Conservation (phyloP, 2,888 invertebrate genomes). For the Drosophila histrio region DNA sequence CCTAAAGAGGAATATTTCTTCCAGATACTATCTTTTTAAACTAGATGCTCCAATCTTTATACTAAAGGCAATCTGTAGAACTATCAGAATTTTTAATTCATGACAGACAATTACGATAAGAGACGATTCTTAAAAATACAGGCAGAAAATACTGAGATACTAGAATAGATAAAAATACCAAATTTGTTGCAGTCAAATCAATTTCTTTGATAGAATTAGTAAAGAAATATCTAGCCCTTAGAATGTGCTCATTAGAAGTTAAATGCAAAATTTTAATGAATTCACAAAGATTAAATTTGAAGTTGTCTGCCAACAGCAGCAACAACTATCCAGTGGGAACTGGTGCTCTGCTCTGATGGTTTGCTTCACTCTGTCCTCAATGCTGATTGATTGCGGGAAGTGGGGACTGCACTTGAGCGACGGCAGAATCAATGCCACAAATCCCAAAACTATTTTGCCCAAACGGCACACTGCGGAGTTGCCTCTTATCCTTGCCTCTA, state of each 20-base stretch:
- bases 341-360: not conserved
- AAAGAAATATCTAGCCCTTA: not conserved
- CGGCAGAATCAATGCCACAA: constrained; percentile 77
- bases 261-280: not conserved
- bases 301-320: not conserved
- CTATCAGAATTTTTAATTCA: too few species aligned
- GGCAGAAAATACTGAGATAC: too few species aligned
- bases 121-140: too few species aligned
- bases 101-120: too few species aligned
- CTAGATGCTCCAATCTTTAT: too few species aligned
- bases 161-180: too few species aligned
- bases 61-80: too few species aligned
- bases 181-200: too few species aligned
- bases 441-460: constrained; percentile 73
- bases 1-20: too few species aligned
- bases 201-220: not conserved
- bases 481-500: not conserved
- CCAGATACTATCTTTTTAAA: too few species aligned
- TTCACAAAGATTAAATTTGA: not conserved
- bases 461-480: constrained; percentile 42
- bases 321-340: not conserved
- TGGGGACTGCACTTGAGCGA: constrained; percentile 62
- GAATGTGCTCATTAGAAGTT: not conserved
- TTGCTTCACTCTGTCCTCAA: constrained; percentile 11
- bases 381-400: constrained; percentile 60